Evolutionary conservation across 1,140 invertebrate genomes (phyloP).

Genomic region (Papilio polytes): DNA sequence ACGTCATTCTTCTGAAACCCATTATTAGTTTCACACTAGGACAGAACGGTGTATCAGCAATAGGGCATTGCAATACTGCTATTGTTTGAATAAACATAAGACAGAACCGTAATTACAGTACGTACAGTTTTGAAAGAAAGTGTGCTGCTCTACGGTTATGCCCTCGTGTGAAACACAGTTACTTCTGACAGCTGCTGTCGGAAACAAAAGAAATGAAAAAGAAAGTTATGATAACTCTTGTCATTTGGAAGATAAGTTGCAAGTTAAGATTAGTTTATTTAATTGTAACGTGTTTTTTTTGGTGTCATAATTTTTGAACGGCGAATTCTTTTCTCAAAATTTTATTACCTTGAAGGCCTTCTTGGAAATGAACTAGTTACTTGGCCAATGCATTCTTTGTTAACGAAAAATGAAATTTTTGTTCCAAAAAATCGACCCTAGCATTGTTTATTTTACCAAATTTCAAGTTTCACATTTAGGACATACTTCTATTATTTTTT

Average conservation of each 20-base stretch:
- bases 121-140: no score
- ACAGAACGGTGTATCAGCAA: no score
- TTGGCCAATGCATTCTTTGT: background rate
- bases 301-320: background rate
- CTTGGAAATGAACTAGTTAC: background rate
- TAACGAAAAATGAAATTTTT: background rate
- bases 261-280: background rate
- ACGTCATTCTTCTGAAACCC: background rate
- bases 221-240: background rate
- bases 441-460: background rate
- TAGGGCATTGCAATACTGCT: no score
- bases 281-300: background rate
- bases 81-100: no score
- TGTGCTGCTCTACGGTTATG: no score
- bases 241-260: background rate
- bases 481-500: no score
- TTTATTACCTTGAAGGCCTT: background rate
- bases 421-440: background rate
- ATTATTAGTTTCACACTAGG: background rate
- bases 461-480: background rate
- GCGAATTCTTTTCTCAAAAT: constrained; percentile 8
- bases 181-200: background rate
- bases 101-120: no score
- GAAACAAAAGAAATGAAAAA: background rate
- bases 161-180: no score